Conservation (phyloP, 2,797 vertebrate genomes). For the Megalops cyprinoides region DNA sequence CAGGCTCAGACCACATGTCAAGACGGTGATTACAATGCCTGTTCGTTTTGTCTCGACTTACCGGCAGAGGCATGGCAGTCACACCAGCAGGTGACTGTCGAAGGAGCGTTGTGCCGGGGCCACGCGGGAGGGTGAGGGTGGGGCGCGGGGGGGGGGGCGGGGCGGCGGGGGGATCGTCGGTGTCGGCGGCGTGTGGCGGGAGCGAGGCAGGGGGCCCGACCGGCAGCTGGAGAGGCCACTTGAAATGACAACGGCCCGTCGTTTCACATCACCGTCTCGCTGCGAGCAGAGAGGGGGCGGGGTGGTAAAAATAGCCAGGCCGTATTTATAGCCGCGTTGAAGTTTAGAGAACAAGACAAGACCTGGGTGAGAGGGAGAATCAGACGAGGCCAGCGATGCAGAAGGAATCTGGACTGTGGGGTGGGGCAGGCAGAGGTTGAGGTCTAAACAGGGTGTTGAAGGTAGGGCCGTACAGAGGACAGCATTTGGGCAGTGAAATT, state of each 20-base stretch:
- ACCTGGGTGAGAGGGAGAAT: neutral
- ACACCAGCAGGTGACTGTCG: neutral
- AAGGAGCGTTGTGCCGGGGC: neutral
- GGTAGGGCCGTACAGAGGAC: neutral
- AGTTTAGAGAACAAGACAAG: conserved; percentile 23
- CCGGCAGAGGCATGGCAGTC: too few species aligned
- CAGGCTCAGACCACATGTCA: neutral
- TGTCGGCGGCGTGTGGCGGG: neutral
- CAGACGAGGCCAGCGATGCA: neutral
- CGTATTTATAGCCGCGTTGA: conserved; percentile 17
- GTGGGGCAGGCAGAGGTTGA: neutral
- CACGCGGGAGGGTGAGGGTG: neutral
- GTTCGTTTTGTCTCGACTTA: too few species aligned
- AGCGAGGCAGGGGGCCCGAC: conserved; percentile 1
- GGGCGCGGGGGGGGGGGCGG: neutral
- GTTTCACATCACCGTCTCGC: conserved; percentile 20
- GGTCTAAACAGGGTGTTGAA: neutral
- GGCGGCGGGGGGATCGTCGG: neutral
- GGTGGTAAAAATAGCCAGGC: conserved; percentile 19
- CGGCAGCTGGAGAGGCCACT: neutral
- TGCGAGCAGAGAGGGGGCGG: neutral
- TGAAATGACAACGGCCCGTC: conserved; percentile 14
- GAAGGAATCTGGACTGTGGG: neutral
- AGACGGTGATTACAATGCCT: neutral
- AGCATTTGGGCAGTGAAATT: neutral